Conservation (phyloP, 1,140 invertebrate genomes). For the Drosophila navojoa region DNA sequence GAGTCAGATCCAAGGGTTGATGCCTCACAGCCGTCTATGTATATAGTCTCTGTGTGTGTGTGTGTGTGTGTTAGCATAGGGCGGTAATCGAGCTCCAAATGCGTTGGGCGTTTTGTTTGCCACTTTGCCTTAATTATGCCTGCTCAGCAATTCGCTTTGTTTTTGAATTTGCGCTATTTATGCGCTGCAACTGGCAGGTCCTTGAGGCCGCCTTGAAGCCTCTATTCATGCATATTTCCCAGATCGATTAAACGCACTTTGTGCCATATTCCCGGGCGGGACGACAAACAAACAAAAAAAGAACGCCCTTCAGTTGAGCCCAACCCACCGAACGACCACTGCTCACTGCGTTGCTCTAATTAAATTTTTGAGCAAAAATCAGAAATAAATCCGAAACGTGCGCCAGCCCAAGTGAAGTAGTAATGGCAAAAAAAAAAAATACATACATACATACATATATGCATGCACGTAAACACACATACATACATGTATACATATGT, state of each 20-base stretch:
- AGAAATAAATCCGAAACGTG: conserved; percentile 45
- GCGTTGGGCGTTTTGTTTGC: conserved; percentile 68
- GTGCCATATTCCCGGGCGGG: conserved; percentile 15
- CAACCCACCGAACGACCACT: conserved; percentile 1
- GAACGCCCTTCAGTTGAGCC: conserved; percentile 17
- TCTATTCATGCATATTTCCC: conserved; percentile 39
- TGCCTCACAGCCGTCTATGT: conserved; percentile 8
- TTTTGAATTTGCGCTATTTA: conserved; percentile 46
- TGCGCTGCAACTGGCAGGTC: conserved; percentile 32
- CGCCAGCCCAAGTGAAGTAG: conserved; percentile 47
- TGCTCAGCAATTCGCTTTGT: conserved; percentile 43
- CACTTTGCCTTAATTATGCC: conserved; percentile 73
- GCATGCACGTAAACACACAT: neutral
- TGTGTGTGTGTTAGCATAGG: conserved; percentile 8
- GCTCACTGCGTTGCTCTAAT: conserved; percentile 45
- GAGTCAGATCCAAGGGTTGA: conserved; percentile 9
- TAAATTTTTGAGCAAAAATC: conserved; percentile 55
- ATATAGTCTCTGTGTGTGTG: neutral
- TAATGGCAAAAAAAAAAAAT: neutral
- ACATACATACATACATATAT: neutral
- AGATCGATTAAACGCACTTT: conserved; percentile 67
- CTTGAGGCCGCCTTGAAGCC: conserved; percentile 1
- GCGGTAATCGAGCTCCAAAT: conserved; percentile 38
- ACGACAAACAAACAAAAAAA: too few relatives aligned
- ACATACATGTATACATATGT: neutral